phyloP scores from a whole-genome alignment of 2,797 vertebrate genomes.

The Carcharodon carcharias region DNA sequence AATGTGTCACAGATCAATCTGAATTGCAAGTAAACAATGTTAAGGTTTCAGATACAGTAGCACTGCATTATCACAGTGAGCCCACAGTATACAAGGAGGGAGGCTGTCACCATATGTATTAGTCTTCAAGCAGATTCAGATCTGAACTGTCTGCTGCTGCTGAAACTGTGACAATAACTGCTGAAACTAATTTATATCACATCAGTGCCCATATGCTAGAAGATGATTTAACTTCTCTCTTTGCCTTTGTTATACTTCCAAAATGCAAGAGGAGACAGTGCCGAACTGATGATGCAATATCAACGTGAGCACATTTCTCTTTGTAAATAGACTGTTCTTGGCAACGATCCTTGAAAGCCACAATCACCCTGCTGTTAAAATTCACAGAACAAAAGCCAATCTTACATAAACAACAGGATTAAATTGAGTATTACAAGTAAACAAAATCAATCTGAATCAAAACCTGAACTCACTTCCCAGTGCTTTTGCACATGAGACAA shows the following conservation, averaged over 20 bases:
- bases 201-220: not conserved
- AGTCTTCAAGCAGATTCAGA: not conserved
- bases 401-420: not conserved
- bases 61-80: not conserved
- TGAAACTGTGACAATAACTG: not conserved
- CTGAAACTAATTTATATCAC: not conserved
- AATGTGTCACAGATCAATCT: not conserved
- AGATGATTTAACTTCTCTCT: not conserved
- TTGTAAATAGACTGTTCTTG: not conserved
- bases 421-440: not conserved
- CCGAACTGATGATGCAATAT: not conserved
- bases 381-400: not conserved
- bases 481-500: not conserved
- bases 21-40: not conserved
- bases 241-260: not conserved
- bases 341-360: not conserved
- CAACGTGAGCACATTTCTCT: not conserved
- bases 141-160: not conserved
- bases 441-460: not conserved
- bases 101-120: not conserved
- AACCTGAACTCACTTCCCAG: not conserved
- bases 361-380: not conserved
- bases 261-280: not conserved
- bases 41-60: not conserved
- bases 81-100: not conserved